Evolutionary conservation across 2,888 invertebrate genomes (phyloP), one percentile per base, ranked within the genome.

Genomic region (Eurytoma adleriae): DNA sequence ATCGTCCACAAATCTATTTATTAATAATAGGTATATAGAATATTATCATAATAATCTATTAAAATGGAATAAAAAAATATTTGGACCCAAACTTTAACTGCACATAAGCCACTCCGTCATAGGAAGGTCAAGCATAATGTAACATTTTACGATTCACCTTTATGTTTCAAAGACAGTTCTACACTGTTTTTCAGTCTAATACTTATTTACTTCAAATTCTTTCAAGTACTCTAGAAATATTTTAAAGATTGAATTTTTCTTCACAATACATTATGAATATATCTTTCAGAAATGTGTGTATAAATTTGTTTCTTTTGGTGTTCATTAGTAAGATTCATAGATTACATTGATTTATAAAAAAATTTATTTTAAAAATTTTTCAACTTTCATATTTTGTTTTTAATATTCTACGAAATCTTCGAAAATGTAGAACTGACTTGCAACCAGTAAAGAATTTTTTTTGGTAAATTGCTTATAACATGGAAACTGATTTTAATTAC

Each of bases 161-260:
- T 76, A 78, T 54, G 64, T 79, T 79, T 79, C 69, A 64, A 61
- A 81, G 73, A 77, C 72, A 79, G 79, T 76, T 79, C 79, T 79
- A 76, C 50, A 76, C 64, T 75, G 48, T 68, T 69, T 70, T 57
- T 81, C 69, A 71, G 78, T 75, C 68, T 75, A 79, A 24, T 54
- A 79, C 57, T 76, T 57, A 5, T 59, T 69, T 16, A 54, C 24
- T 75, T 62, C n/a, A 18, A 70, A 18, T 66, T 59, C 30, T 52
- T 72, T 70, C 13, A 66, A 69, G 7, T 78, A 72, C 56, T 71
- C 7, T 50, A 66, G 52, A 16, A 72, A 40, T 75, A 56, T 70
- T 62, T 57, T 12, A 75, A 40, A 74, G 70, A 70, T 27, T 74
- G 54, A 62, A 48, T 3, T 27, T 78, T 56, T 14, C 61, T 67